Conservation (phyloP, 2,797 vertebrate species). For the Enteromius radiatus region DNA sequence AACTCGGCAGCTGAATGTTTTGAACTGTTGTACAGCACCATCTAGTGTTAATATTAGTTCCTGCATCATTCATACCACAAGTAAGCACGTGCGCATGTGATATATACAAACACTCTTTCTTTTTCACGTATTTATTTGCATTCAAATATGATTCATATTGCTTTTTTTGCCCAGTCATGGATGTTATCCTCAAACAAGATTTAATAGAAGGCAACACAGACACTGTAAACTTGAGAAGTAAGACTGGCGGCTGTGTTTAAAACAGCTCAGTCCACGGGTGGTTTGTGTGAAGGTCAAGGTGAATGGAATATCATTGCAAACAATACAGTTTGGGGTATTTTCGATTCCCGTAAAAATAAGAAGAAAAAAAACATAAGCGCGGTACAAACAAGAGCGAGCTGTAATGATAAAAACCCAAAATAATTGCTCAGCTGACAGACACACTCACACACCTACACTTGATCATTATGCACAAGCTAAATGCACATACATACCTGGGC, state of each 20-base stretch:
- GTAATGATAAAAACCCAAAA: constrained; percentile 76
- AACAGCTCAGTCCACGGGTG: constrained; percentile 73
- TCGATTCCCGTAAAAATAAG: constrained; percentile 73
- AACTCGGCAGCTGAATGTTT: no score
- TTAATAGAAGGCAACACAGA: constrained; percentile 72
- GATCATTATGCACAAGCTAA: neutral
- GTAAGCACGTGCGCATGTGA: neutral
- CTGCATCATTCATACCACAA: neutral
- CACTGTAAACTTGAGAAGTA: constrained; percentile 66
- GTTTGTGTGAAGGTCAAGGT: constrained; percentile 71
- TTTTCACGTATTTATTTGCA: constrained; percentile 76
- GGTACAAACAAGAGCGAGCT: constrained; percentile 71
- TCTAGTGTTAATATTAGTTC: neutral
- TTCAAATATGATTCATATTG: constrained; percentile 75
- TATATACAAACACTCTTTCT: constrained; percentile 8
- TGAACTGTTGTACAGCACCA: neutral
- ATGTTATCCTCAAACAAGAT: constrained; percentile 75
- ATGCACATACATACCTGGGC: constrained; percentile 53
- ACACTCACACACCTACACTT: constrained; percentile 23
- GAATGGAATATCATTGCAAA: constrained; percentile 74
- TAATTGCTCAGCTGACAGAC: constrained; percentile 56
- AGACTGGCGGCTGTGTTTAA: constrained; percentile 67
- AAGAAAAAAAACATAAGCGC: constrained; percentile 70
- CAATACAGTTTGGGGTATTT: constrained; percentile 72
- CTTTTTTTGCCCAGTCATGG: constrained; percentile 71